Base-by-base conservation (phyloP, 2,888 invertebrate species). In the Drosophila formosana region DNA sequence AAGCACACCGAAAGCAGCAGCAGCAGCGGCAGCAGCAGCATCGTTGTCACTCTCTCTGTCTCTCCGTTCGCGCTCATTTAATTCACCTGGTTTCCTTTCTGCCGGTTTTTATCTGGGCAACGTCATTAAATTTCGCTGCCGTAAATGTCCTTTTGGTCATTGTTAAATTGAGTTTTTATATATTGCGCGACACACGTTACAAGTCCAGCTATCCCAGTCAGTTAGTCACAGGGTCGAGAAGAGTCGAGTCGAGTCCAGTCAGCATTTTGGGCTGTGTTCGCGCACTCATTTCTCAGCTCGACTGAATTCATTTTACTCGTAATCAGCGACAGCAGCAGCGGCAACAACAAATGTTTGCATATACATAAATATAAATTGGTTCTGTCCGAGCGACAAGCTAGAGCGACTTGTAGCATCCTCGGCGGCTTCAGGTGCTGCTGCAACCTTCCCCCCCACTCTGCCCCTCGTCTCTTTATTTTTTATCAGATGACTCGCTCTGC, bases 351-450 rank as follows among this genome's bases (percentile, higher is more conserved):
- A 82, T 76, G 78, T 72, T 75, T 72, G 67, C 64, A 75, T 75
- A 71, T 63, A 75, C 75, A 75, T 72, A 84, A 87, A 85, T 82
- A 87, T 85, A 85, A 87, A 85, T 87, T 85, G 85, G 84, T 69
- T 81, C 65, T 49, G 50, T 55, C 68, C 64, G 45, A 37, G 53
- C 62, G 58, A 65, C 72, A 53, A 68, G 45, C 78, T 75, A 78
- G 78, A 61, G 37, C 37, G 52, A 55, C 67, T 58, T 71, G 39
- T 43, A 50, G 63, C 39, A 43, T 51, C 25, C 47, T 8, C 13
- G 3, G 23, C 65, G 37, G 46, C 30, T 43, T 60, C 62, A 66
- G 66, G 55, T 75, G 49, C 45, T 18, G 39, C 39, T 57, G 47
- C 61, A 58, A 37, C 50, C 23, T 43, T 9, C 23, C 37, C 32